phyloP scores from a whole-genome alignment of 2,888 invertebrate genomes.

The Leucoptera coffeella region DNA sequence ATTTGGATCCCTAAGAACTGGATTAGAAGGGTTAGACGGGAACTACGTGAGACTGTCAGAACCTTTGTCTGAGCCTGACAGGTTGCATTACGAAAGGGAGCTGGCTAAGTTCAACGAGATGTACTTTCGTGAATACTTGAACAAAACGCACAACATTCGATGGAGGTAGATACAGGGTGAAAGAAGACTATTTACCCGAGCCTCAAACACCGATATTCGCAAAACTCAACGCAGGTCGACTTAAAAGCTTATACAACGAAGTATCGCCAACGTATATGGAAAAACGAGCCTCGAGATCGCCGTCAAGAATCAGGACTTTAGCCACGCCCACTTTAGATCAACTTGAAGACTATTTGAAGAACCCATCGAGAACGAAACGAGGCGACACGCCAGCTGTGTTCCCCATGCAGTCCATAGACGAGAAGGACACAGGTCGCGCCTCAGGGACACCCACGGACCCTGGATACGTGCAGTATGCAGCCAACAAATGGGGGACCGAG shows the following conservation, averaged over 20 bases:
- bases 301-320: conserved; percentile 27
- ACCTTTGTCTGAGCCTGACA: conserved; percentile 26
- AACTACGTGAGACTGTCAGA: conserved; percentile 35
- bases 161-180: conserved; percentile 25
- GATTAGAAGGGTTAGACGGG: conserved; percentile 27
- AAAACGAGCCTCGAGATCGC: conserved; percentile 23
- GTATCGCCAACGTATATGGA: conserved; percentile 27
- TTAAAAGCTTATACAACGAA: conserved; percentile 30
- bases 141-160: conserved; percentile 12
- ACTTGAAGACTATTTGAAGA: conserved; percentile 37
- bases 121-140: conserved; percentile 32
- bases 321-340: conserved; percentile 41
- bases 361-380: conserved; percentile 21
- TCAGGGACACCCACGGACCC: conserved; percentile 67
- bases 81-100: conserved; percentile 34
- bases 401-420: conserved; percentile 49
- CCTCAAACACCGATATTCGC: conserved; percentile 42
- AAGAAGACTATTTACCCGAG: conserved; percentile 39
- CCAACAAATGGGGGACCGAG: conserved; percentile 61
- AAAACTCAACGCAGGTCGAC: conserved; percentile 31
- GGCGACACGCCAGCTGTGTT: conserved; percentile 38
- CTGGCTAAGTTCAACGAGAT: conserved; percentile 38
- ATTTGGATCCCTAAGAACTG: conserved; percentile 37
- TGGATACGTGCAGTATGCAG: conserved; percentile 68
- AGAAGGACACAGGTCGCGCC: conserved; percentile 31